Percentiles rank a stretch among this genome's conserved stretches.
Conservation (phyloP, 2,888 invertebrate species). For the Oscheius sp. region DNA sequence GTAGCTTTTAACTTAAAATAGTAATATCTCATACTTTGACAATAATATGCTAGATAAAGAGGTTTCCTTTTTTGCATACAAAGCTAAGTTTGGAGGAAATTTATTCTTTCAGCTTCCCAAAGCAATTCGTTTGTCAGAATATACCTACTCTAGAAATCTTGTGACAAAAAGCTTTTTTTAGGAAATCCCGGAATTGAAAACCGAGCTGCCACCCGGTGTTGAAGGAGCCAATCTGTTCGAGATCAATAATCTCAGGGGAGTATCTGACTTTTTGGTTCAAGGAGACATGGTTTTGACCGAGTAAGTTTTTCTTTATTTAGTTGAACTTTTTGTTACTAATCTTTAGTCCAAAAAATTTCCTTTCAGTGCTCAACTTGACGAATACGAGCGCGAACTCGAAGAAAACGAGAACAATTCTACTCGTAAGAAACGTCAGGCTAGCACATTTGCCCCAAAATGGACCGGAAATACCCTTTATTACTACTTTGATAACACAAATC, state of each 20-base stretch:
- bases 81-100: not conserved
- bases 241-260: not conserved
- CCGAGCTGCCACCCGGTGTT: constrained; percentile 1
- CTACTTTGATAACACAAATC: constrained; percentile 33
- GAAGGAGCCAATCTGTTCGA: constrained; percentile 10
- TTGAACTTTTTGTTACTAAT: not conserved
- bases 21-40: too few relatives aligned
- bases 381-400: not conserved
- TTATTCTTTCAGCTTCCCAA: not conserved
- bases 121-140: too few relatives aligned
- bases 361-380: constrained; percentile 20
- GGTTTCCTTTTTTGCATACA: too few relatives aligned
- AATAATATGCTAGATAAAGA: too few relatives aligned
- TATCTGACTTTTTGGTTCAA: constrained; percentile 4
- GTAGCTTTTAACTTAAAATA: not conserved
- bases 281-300: constrained; percentile 22
- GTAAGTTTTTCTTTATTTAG: not conserved
- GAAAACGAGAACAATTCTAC: constrained; percentile 1
- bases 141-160: not conserved
- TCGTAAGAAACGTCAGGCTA: constrained; percentile 36
- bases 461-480: constrained; percentile 39
- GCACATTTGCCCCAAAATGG: constrained; percentile 36
- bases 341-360: not conserved
- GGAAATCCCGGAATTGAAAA: not conserved
- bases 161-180: not conserved